Conservation (phyloP, 1,140 invertebrate genomes). For the Aphelinus atriplicis region DNA sequence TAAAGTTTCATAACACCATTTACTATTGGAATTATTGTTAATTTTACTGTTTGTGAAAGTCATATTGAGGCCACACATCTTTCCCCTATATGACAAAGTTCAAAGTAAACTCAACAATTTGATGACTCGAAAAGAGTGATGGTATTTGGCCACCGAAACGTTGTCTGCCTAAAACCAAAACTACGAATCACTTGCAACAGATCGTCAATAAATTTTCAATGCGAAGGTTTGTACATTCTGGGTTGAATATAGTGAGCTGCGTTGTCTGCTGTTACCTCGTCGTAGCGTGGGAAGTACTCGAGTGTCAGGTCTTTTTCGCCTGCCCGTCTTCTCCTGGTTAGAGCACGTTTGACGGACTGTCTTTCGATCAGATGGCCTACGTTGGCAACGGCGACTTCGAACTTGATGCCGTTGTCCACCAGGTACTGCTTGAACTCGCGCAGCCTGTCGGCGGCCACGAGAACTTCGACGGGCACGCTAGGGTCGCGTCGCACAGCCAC, state of each 20-base stretch:
- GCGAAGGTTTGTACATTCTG: background rate
- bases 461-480: constrained; percentile 16
- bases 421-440: constrained; percentile 33
- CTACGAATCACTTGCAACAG: background rate
- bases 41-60: too few species aligned
- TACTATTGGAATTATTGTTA: too few species aligned
- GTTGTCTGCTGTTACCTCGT: constrained; percentile 19
- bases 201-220: background rate
- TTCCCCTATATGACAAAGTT: background rate
- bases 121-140: background rate
- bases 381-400: constrained; percentile 34
- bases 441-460: constrained; percentile 31
- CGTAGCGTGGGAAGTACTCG: constrained; percentile 24
- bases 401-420: constrained; percentile 15
- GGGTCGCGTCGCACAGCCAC: background rate
- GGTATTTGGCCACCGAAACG: too few species aligned
- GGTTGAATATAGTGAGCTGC: background rate
- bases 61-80: too few species aligned
- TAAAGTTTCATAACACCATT: background rate
- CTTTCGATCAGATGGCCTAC: constrained; percentile 20
- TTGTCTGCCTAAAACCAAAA: background rate
- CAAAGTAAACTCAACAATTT: background rate
- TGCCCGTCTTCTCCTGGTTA: background rate
- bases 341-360: constrained; percentile 18
- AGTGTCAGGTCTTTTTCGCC: constrained; percentile 3